Conservation (phyloP, 2,888 invertebrate species). For the Scelioninae gen. 2 region DNA sequence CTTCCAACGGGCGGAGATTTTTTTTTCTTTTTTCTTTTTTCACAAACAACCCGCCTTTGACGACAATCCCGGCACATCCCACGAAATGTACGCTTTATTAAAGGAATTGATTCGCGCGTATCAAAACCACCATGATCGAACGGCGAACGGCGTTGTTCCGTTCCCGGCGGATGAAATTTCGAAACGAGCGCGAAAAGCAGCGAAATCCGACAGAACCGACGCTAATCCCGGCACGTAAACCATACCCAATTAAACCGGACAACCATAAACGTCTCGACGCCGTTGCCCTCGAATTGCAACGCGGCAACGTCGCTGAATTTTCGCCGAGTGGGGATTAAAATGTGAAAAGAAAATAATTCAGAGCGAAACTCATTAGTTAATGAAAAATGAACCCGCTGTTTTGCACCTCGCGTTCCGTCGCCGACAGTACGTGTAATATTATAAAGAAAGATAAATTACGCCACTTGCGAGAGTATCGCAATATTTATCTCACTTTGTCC, state of each 20-base stretch:
- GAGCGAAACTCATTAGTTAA: constrained; percentile 38
- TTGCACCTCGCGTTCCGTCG: constrained; percentile 10
- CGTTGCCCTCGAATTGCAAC: constrained; percentile 3
- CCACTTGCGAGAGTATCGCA: constrained; percentile 30
- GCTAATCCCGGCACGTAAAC: no score
- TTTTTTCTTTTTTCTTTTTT: background rate
- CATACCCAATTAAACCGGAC: no score
- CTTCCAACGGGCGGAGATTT: background rate
- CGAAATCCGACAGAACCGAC: no score
- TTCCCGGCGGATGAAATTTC: no score
- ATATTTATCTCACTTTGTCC: constrained; percentile 39
- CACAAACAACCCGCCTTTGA: background rate
- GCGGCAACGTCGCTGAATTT: constrained; percentile 2
- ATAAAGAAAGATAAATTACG: constrained; percentile 44
- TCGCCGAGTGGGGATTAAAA: constrained; percentile 17
- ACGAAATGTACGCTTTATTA: background rate
- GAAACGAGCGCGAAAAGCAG: no score
- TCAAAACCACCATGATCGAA: no score
- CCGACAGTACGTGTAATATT: constrained; percentile 19
- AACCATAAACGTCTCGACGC: constrained; percentile 12
- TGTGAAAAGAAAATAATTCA: constrained; percentile 23
- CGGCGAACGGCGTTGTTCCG: no score
- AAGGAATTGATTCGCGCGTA: background rate
- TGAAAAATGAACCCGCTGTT: constrained; percentile 35
- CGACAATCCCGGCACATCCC: background rate